Percentiles rank a stretch among this genome's conserved stretches.
phyloP scores from a whole-genome alignment of 1,140 invertebrate genomes.

The Zaprionus camerounensis region DNA sequence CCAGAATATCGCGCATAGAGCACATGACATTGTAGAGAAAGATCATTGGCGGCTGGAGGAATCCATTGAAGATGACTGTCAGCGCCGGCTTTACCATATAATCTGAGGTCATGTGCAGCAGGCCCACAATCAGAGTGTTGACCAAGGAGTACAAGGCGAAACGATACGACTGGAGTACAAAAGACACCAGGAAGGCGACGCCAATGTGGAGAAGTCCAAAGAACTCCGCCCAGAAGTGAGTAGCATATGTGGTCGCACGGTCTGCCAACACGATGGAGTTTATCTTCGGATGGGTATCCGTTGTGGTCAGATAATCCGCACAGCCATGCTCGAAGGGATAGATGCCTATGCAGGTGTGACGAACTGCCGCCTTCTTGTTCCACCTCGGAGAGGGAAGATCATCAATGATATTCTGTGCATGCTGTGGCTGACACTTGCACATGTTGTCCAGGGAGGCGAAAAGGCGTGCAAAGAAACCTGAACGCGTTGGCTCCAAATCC shows the following conservation, averaged over 20 bases:
- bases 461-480: slow-evolving; percentile 52
- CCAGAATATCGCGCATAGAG: slow-evolving; percentile 87
- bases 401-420: slow-evolving; percentile 52
- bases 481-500: not conserved
- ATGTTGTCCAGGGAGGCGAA: slow-evolving; percentile 70
- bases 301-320: slow-evolving; percentile 87
- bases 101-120: slow-evolving; percentile 87
- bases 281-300: slow-evolving; percentile 86
- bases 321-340: slow-evolving; percentile 89
- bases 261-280: slow-evolving; percentile 86
- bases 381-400: slow-evolving; percentile 69
- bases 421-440: slow-evolving; percentile 58
- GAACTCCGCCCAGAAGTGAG: slow-evolving; percentile 88
- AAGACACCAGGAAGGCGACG: slow-evolving; percentile 87
- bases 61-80: slow-evolving; percentile 87
- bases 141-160: slow-evolving; percentile 86
- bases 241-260: slow-evolving; percentile 86
- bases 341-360: slow-evolving; percentile 85
- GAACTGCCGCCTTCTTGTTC: slow-evolving; percentile 59
- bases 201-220: slow-evolving; percentile 87
- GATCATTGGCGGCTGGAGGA: slow-evolving; percentile 87
- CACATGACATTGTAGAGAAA: slow-evolving; percentile 87
- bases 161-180: slow-evolving; percentile 86
- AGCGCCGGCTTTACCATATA: slow-evolving; percentile 88
- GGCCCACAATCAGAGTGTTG: slow-evolving; percentile 86